phyloP scores from a whole-genome alignment of 2,797 vertebrate species.

The Moxostoma hubbsi region DNA sequence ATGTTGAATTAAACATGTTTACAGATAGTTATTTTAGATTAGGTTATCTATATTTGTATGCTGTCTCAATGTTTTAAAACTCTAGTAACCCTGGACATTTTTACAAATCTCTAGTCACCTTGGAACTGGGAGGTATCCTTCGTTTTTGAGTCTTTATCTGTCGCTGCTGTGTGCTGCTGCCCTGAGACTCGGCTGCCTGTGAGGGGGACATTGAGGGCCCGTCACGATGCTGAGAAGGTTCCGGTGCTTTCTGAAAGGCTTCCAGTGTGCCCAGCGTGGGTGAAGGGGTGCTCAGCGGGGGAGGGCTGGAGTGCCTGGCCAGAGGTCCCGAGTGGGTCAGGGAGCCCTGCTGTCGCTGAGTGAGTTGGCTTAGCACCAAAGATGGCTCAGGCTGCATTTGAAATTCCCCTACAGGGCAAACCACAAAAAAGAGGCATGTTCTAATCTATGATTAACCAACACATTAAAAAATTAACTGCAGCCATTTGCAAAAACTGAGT shows the following conservation, averaged over 20 bases:
- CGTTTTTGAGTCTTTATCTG: constrained; percentile 91
- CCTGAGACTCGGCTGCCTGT: constrained; percentile 62
- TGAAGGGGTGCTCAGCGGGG: constrained; percentile 58
- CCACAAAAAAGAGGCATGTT: neutral
- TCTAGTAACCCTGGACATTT: constrained; percentile 82
- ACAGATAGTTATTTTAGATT: neutral
- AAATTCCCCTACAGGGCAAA: constrained; percentile 81
- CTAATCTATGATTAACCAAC: too few relatives aligned
- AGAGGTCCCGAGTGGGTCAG: constrained; percentile 64
- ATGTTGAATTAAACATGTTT: neutral
- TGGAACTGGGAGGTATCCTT: constrained; percentile 88
- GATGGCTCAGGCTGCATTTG: constrained; percentile 96
- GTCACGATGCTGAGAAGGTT: constrained; percentile 69
- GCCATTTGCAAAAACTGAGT: too few relatives aligned
- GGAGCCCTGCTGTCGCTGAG: constrained; percentile 84
- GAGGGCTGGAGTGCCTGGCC: constrained; percentile 73
- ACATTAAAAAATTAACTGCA: too few relatives aligned
- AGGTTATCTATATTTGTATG: neutral
- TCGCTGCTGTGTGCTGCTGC: constrained; percentile 82
- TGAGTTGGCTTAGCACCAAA: constrained; percentile 91
- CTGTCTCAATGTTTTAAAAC: neutral
- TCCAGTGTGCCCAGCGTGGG: constrained; percentile 77
- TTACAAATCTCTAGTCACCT: constrained; percentile 73
- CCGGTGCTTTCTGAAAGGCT: constrained; percentile 76
- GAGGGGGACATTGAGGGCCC: constrained; percentile 60